phyloP scores from a whole-genome alignment of 2,888 invertebrate genomes.

The Caenorhabditis sp. region DNA sequence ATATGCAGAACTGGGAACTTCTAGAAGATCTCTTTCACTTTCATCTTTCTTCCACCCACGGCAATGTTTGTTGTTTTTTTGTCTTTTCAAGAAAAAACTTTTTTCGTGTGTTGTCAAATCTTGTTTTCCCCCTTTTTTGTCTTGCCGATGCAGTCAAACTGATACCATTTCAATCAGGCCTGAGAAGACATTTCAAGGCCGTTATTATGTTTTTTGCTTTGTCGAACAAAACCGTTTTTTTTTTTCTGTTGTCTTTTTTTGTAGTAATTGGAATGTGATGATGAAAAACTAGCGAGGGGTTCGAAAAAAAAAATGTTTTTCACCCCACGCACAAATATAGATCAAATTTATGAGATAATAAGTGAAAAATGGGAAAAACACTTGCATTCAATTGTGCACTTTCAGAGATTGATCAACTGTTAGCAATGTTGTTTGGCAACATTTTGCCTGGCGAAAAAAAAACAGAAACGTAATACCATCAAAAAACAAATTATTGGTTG shows the following conservation, averaged over 20 bases:
- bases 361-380: too few species aligned
- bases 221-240: background rate
- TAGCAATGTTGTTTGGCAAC: too few species aligned
- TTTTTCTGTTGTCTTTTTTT: background rate
- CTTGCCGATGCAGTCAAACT: background rate
- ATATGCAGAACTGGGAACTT: background rate
- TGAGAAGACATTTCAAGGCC: constrained; percentile 1
- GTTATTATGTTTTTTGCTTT: background rate
- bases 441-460: too few species aligned
- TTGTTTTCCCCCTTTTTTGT: background rate
- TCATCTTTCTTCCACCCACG: background rate
- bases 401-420: too few species aligned
- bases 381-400: too few species aligned
- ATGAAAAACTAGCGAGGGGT: background rate
- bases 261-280: background rate
- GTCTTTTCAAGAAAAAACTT: background rate
- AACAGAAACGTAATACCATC: too few species aligned
- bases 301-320: background rate
- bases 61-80: background rate
- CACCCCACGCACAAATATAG: background rate
- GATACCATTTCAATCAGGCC: background rate
- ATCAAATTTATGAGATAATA: background rate
- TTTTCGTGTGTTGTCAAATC: background rate
- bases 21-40: background rate
- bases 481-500: too few species aligned